Percentiles rank a stretch among this genome's conserved stretches.
Evolutionary conservation across 2,888 invertebrate species (phyloP).

Genomic region (Julus scanicus): DNA sequence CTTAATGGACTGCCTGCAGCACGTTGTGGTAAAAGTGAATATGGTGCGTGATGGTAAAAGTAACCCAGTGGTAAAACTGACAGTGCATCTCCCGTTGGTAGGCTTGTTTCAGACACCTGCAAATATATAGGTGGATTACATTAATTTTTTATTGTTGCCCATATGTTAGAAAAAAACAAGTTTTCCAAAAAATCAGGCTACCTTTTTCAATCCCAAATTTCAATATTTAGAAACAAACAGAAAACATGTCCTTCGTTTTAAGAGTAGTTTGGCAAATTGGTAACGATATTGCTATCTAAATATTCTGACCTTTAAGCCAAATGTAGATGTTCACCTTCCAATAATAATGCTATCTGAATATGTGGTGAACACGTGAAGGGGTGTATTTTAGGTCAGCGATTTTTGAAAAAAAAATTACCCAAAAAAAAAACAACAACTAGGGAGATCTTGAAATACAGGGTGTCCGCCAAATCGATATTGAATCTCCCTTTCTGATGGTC

Average conservation of each 20-base stretch:
- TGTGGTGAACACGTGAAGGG: neutral
- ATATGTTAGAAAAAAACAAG: neutral
- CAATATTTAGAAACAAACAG: neutral
- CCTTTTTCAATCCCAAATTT: neutral
- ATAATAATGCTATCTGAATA: neutral
- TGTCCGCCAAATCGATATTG: neutral
- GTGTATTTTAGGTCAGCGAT: neutral
- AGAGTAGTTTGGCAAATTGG: neutral
- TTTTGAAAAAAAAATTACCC: neutral
- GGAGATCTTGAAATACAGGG: neutral
- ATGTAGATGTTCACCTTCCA: constrained; percentile 11
- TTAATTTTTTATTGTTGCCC: neutral
- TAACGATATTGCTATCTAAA: constrained; percentile 1
- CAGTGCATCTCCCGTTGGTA: constrained; percentile 9
- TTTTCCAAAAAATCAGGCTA: neutral
- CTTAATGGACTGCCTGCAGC: neutral
- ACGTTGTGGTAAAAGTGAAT: constrained; percentile 18
- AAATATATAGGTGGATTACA: neutral
- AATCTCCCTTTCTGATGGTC: neutral
- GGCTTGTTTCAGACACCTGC: constrained; percentile 49
- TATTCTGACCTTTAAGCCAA: neutral
- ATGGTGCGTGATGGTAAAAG: constrained; percentile 46
- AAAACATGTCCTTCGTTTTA: neutral
- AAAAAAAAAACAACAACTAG: too few relatives aligned
- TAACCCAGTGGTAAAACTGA: constrained; percentile 25